A percentile compares a stretch with the other conserved stretches of the same genome.
phyloP scores from a whole-genome alignment of 2,797 vertebrate species.

The Eremophila alpestris region DNA sequence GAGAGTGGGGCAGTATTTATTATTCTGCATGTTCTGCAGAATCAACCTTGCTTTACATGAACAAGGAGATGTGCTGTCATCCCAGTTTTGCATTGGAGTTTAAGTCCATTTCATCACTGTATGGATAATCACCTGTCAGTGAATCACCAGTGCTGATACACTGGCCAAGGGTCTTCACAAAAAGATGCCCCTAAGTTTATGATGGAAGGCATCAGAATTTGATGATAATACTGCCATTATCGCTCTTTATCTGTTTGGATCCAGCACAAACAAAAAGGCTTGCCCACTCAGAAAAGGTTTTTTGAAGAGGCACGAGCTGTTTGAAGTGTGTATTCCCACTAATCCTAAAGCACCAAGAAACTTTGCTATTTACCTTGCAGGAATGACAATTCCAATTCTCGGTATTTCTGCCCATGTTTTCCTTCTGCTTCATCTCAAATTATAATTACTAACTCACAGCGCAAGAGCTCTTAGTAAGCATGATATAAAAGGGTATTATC shows the following conservation, averaged over 20 bases:
- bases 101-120: not conserved
- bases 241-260: not conserved
- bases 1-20: not conserved
- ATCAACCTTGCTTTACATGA: not conserved
- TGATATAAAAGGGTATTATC: not conserved
- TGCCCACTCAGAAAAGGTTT: not conserved
- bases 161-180: not conserved
- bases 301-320: not conserved
- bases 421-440: not conserved
- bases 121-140: not conserved
- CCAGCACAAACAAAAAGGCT: not conserved
- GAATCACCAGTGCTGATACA: not conserved
- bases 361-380: not conserved
- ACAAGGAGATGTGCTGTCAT: not conserved
- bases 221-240: not conserved
- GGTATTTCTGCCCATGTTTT: not conserved
- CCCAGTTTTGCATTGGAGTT: not conserved
- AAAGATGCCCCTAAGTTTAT: not conserved
- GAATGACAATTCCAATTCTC: not conserved
- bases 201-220: not conserved
- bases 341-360: not conserved
- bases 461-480: not conserved
- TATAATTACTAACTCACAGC: not conserved
- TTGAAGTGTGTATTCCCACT: not conserved
- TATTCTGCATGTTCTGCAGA: not conserved